Evolutionary conservation across 2,888 invertebrate species (phyloP), one percentile per base, ranked within the genome.

Genomic region (Argyresthia goedartella): DNA sequence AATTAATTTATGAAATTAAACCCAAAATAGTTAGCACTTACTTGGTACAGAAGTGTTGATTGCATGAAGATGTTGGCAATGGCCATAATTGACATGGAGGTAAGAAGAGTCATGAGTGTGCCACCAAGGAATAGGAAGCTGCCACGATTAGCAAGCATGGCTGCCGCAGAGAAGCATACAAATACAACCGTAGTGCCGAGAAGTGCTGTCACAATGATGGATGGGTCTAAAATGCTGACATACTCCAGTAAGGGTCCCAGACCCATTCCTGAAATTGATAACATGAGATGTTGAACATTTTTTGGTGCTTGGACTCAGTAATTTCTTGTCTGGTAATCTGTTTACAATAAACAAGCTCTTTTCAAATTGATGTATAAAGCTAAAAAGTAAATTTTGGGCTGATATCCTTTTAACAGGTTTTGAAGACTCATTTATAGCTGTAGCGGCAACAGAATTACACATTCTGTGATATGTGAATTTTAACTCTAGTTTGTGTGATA

Each of bases 111-210:
- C 88, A 96, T 91, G 59, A 98, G 87, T 54, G 93, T 91, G 62
- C 96, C 97, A 57, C 98, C 98, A 49, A 98, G 88, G 80, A 93
- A 97, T 53, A 99, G 86, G 90, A 92, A 98, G 69, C 92, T 92
- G 59, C 98, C 95, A 58, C 95, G 91, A 60, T 94, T 92, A 51
- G 96, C 95, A 60, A 96, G 88, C 72, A 99, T 89, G 4, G 98
- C 92, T 51, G 96, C 92, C 63, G 97, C 77, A 15, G 96, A 93
- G 87, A 99, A 97, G 65, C 96, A 96, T 13, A 94, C 92, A 80
- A 99, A 99, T 52, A 98, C 93, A 47, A 97, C 82, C 39, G 93
- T 90, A 1, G 97, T 96, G 54, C 91, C 94, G 60, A 96, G 76
- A 55, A 98, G 88, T 14, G 97, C 96, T 15, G 97, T 95, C 16